Evolutionary conservation across 2,888 invertebrate genomes (phyloP), one percentile per base, ranked within the genome.

Genomic region (Aquatica leii): DNA sequence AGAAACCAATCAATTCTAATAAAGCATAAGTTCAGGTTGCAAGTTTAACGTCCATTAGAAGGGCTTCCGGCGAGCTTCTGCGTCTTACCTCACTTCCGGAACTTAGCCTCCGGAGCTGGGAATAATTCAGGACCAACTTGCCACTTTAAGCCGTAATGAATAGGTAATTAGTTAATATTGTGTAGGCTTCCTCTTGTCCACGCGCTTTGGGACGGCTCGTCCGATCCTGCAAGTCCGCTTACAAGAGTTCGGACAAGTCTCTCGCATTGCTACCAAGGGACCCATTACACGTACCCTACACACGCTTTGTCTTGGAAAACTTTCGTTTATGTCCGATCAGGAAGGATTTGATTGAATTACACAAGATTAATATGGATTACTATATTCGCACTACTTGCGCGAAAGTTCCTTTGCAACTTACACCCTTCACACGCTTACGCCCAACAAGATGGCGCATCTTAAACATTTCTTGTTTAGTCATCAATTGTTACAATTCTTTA

Each of bases 71-170:
- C 76, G 75, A 76, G 75, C 77, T 77, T 73, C 74, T 75, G 78
- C 80, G 80, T 81, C 81, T 81, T 81, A 81, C 80, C 80, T 80
- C 80, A 77, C 75, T 78, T 79, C 80, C 79, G 79, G 78, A 78
- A 79, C 77, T 78, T 76, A 77, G 77, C 74, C 76, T 74, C 76
- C 75, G 77, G 77, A 77, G 76, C 76, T 73, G 74, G 74, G 78
- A 81, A 81, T 82, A 81, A 81, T 82, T 82, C 81, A 81, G 77
- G 73, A 76, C 79, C 78, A 82, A 82, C 81, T 82, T 82, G 80
- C 81, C 81, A 82, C 82, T 82, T 77, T 81, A 81, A 82, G 80
- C 82, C 80, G 78, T 81, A 82, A 82, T 82, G 82, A 82, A 82
- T 82, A 81, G 82, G 81, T 82, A 82, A 82, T 82, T 82, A 82